These are phyloP conservation scores for Phyllostomus hastatus DNA, from an alignment of 2,113 vertebrate genomes.

Conservation along the genomic window DNA sequence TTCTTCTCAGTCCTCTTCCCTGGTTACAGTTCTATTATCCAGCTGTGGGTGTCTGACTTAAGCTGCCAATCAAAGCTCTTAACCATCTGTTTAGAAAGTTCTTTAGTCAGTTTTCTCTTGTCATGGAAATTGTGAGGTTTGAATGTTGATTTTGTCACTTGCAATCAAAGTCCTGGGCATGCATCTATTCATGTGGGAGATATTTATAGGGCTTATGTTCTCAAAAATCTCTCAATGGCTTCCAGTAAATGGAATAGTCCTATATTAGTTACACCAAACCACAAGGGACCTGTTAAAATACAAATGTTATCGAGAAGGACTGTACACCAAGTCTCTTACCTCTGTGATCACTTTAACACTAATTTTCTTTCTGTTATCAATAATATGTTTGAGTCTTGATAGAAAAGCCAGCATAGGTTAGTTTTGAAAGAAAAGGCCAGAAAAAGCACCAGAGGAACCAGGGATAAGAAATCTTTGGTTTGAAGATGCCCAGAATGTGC, in stretches of 20 bases:
- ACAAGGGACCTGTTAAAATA: neutral
- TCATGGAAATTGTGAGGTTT: neutral
- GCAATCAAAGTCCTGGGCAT: neutral
- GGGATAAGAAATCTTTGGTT: neutral
- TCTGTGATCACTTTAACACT: neutral
- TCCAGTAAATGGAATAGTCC: neutral
- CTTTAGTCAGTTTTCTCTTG: neutral
- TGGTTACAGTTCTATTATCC: neutral
- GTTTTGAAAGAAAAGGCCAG: neutral
- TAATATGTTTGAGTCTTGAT: neutral
- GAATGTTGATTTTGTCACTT: neutral
- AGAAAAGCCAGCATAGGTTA: neutral
- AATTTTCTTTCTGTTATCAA: neutral
- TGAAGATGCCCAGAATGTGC: neutral
- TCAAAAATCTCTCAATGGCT: neutral
- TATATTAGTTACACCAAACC: neutral
- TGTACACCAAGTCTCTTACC: neutral
- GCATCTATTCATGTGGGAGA: neutral
- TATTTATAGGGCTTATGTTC: neutral
- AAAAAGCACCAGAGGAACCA: neutral
- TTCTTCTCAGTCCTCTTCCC: neutral
- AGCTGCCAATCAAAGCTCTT: neutral
- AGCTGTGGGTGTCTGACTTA: neutral
- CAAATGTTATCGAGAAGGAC: neutral
- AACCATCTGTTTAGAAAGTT: neutral